Percentiles rank a stretch among this genome's conserved stretches.
Conservation (phyloP, 1,140 invertebrate species). For the Polypedilum vanderplanki region DNA sequence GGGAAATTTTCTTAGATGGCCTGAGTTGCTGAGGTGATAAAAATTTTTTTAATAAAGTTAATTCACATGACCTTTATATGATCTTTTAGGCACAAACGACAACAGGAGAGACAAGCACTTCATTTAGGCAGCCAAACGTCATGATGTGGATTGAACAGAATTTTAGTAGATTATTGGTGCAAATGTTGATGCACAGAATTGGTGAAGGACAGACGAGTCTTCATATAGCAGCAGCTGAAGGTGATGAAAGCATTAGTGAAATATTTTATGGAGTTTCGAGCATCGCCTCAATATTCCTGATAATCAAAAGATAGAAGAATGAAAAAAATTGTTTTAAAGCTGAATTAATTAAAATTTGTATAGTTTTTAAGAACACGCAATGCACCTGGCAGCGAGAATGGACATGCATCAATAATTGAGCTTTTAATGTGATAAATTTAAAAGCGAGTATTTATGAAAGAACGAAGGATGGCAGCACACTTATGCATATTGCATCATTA, state of each 20-base stretch:
- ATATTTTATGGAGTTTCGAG: constrained; percentile 86
- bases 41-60: constrained; percentile 30
- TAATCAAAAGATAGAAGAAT: constrained; percentile 62
- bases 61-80: constrained; percentile 23
- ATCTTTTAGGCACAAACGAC: constrained; percentile 55
- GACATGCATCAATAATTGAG: constrained; percentile 92
- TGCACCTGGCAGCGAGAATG: constrained; percentile 97
- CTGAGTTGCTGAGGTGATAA: constrained; percentile 22
- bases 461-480: constrained; percentile 93
- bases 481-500: constrained; percentile 96
- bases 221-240: constrained; percentile 91
- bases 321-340: no score
- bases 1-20: constrained; percentile 21
- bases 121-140: constrained; percentile 81
- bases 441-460: constrained; percentile 89
- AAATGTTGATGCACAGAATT: constrained; percentile 81
- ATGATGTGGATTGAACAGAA: constrained; percentile 88
- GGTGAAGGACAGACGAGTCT: constrained; percentile 86
- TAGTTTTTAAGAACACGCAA: constrained; percentile 68
- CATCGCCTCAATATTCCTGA: constrained; percentile 89
- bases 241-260: constrained; percentile 90
- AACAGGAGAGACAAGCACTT: constrained; percentile 78
- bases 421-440: constrained; percentile 95
- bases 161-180: constrained; percentile 90
- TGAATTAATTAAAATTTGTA: no score